A percentile compares a stretch with the other conserved stretches of the same genome.
phyloP scores from a whole-genome alignment of 2,888 invertebrate genomes.

The Cosmorhoe ocellata region DNA sequence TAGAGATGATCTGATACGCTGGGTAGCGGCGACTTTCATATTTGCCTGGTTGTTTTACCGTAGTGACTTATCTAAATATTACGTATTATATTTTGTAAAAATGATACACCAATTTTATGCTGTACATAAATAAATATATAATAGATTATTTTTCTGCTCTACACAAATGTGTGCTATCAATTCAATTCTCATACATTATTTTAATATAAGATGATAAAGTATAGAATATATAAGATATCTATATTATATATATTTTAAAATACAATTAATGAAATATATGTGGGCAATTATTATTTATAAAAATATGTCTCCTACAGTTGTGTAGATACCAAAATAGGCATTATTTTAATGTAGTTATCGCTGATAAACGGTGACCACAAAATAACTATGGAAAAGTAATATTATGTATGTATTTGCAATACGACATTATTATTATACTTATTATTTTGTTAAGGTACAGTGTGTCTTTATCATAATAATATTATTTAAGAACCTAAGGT shows the following conservation, averaged over 20 bases:
- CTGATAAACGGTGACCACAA: constrained; percentile 12
- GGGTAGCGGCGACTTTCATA: too few relatives aligned
- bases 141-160: constrained; percentile 11
- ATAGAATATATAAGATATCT: too few relatives aligned
- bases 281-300: constrained; percentile 74
- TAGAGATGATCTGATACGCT: too few relatives aligned
- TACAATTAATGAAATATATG: constrained; percentile 49
- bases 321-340: constrained; percentile 45
- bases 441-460: too few relatives aligned
- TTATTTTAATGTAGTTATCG: constrained; percentile 32
- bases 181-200: constrained; percentile 20
- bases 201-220: constrained; percentile 21
- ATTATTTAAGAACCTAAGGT: constrained; percentile 7
- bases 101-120: not conserved
- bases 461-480: constrained; percentile 21
- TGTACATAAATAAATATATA: constrained; percentile 11
- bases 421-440: constrained; percentile 23
- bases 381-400: constrained; percentile 12
- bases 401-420: constrained; percentile 30
- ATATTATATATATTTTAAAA: constrained; percentile 21
- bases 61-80: not conserved
- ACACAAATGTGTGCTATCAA: constrained; percentile 16
- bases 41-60: too few relatives aligned
- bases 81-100: not conserved
- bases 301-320: constrained; percentile 77